Evolutionary conservation across 2,113 vertebrate genomes (phyloP).

Genomic region (Sebastes schlegelii): DNA sequence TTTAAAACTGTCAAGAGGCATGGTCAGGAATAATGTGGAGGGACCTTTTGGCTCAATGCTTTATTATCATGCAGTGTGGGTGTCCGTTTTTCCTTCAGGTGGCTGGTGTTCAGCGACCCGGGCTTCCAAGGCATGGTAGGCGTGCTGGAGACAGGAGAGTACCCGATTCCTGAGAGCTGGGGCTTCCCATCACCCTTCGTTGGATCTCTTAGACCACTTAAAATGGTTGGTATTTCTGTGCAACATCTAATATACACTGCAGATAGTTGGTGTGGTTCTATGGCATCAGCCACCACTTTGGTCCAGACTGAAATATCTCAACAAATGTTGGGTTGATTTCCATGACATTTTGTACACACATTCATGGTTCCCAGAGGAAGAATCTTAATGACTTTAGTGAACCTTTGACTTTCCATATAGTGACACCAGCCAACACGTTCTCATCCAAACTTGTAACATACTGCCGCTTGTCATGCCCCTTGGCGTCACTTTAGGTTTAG

Average conservation of each 20-base stretch:
- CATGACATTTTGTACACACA: not conserved
- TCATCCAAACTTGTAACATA: too few species aligned
- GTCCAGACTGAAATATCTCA: not conserved
- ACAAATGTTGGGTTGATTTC: not conserved
- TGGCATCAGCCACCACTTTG: not conserved
- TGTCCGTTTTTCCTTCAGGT: constrained; percentile 80
- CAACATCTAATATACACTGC: not conserved
- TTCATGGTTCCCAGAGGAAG: not conserved
- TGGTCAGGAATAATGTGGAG: not conserved
- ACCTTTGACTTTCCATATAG: not conserved
- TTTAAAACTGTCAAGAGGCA: not conserved
- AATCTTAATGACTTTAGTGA: not conserved
- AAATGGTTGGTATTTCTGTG: constrained; percentile 87
- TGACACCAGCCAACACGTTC: too few species aligned
- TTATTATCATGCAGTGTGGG: not conserved
- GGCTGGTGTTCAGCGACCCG: constrained; percentile 93
- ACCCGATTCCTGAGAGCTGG: constrained; percentile 91
- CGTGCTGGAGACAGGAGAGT: constrained; percentile 90
- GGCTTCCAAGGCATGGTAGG: constrained; percentile 90
- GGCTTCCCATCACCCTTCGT: constrained; percentile 89
- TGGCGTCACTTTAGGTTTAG: too few species aligned
- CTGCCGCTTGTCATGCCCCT: too few species aligned
- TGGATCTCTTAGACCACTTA: constrained; percentile 91
- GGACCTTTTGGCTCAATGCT: not conserved
- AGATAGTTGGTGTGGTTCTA: not conserved